Evolutionary conservation across 2,113 vertebrate genomes (phyloP).

Genomic region (Montifringilla adamsi): DNA sequence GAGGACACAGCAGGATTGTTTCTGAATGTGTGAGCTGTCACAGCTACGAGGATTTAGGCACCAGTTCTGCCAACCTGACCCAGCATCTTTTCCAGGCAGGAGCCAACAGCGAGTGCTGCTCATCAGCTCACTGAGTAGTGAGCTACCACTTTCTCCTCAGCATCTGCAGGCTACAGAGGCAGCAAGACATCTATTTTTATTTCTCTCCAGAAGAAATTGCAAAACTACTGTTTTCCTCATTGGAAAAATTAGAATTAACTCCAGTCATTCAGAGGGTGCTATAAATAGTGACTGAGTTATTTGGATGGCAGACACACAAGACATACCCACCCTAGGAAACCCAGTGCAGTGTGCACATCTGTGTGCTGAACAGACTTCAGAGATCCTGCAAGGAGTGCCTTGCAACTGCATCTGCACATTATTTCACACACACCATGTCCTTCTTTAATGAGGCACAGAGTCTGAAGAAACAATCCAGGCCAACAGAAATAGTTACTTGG

Average conservation of each 20-base stretch:
- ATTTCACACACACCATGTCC: background rate
- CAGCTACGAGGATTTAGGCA: background rate
- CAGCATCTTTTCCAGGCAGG: background rate
- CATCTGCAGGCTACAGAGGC: background rate
- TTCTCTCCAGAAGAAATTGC: background rate
- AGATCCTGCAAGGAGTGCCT: background rate
- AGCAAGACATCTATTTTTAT: background rate
- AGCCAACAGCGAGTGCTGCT: background rate
- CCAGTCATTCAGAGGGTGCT: background rate
- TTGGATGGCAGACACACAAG: background rate
- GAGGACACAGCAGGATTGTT: background rate
- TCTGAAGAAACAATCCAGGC: background rate
- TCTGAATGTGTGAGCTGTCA: fast-evolving
- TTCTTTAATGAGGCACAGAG: background rate
- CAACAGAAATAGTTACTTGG: background rate
- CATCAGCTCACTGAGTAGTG: background rate
- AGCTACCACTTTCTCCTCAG: background rate
- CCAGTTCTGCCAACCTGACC: background rate
- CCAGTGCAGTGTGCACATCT: background rate
- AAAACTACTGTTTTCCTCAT: background rate
- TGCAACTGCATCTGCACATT: background rate
- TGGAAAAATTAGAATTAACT: background rate
- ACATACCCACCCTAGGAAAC: background rate
- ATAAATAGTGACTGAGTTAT: background rate
- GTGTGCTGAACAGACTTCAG: background rate